These are phyloP conservation scores for Nasonia giraulti DNA, from an alignment of 1,140 invertebrate genomes.

Conservation along the genomic window DNA sequence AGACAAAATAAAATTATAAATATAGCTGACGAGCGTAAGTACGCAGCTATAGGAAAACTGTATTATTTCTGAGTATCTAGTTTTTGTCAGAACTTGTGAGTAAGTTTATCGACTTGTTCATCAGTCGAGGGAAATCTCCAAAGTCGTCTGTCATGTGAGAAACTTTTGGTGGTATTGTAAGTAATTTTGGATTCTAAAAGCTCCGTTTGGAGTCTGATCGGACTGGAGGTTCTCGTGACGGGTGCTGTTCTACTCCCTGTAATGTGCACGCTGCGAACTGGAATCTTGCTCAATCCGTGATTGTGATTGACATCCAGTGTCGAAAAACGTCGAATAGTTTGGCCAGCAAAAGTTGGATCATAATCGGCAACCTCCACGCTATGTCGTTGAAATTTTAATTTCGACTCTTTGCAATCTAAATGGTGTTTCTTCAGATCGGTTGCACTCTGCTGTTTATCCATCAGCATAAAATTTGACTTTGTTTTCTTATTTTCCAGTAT, in stretches of 20 bases:
- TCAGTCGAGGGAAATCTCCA: constrained; percentile 67
- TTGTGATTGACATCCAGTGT: constrained; percentile 72
- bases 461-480: constrained; percentile 57
- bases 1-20: neutral
- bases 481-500: constrained; percentile 56
- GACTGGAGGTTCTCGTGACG: constrained; percentile 69
- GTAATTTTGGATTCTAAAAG: constrained; percentile 54
- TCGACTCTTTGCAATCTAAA: constrained; percentile 60
- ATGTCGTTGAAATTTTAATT: constrained; percentile 63
- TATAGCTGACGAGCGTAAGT: neutral
- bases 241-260: constrained; percentile 70
- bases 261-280: constrained; percentile 61
- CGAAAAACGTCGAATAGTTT: constrained; percentile 46
- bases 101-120: constrained; percentile 69
- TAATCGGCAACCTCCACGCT: constrained; percentile 66
- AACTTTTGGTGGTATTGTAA: constrained; percentile 42
- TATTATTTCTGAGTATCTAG: neutral
- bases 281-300: constrained; percentile 70
- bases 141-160: constrained; percentile 48
- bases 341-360: constrained; percentile 39
- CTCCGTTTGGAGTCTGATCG: constrained; percentile 58
- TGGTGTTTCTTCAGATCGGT: constrained; percentile 54
- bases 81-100: constrained; percentile 61
- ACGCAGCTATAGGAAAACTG: neutral
- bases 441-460: constrained; percentile 58